These are phyloP conservation scores for Drosophila yooni DNA, from an alignment of 2,888 invertebrate genomes.

Conservation along the genomic window DNA sequence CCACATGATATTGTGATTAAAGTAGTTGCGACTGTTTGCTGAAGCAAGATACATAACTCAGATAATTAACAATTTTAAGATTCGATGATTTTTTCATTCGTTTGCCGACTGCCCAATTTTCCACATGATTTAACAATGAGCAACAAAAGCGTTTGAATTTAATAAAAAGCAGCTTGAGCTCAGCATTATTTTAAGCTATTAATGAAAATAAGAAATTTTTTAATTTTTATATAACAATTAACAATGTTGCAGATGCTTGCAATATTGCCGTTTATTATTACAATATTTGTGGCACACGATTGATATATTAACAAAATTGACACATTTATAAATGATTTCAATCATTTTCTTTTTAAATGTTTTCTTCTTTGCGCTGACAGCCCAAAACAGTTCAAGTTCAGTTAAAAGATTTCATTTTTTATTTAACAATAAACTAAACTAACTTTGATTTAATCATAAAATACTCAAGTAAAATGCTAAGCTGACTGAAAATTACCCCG, in stretches of 20 bases:
- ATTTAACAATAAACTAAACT: not conserved
- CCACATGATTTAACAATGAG: not conserved
- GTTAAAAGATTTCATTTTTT: no score
- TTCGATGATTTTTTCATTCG: no score
- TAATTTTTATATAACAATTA: no score
- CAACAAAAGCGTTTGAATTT: not conserved
- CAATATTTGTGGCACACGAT: not conserved
- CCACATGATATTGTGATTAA: not conserved
- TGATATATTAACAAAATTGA: not conserved
- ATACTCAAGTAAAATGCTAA: no score
- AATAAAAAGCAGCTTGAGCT: not conserved
- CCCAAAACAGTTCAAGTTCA: no score
- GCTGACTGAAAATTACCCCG: not conserved
- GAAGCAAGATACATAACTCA: not conserved
- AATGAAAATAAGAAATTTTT: not conserved
- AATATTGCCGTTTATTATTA: not conserved
- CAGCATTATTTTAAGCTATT: not conserved
- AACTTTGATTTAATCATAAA: no score
- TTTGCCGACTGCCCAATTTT: not conserved
- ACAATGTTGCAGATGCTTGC: not conserved
- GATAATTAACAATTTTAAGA: not conserved
- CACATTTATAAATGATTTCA: not conserved
- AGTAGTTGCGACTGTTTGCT: not conserved
- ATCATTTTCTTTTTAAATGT: not conserved
- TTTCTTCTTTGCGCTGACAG: no score